Evolutionary conservation across 2,888 invertebrate species (phyloP), one percentile per base, ranked within the genome.

Genomic region (Muscina levida): DNA sequence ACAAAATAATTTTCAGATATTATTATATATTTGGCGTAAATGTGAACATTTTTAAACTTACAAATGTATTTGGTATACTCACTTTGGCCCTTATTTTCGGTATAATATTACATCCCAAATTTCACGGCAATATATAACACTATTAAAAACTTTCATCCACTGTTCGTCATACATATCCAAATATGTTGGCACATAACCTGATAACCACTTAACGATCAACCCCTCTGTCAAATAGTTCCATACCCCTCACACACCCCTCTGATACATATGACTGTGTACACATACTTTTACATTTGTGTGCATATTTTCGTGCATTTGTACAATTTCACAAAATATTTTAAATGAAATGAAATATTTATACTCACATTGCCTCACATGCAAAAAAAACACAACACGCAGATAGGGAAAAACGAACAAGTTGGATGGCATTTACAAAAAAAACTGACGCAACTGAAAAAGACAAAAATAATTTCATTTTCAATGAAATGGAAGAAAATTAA

Each of bases 401-500:
- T n/a, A n/a, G n/a, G n/a, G n/a, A n/a, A n/a, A n/a, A n/a, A n/a
- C n/a, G n/a, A 3, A 31, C 31, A 5, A 31, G 31, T 31, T 5
- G 3, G 31, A 31, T 31, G 31, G 31, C 31, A 31, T 17, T 5
- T 17, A 48, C 2, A 19, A 46, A 56, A 57, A 13, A 57, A 57
- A 31, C 3, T 31, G 31, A 8, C 8, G 15, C 11, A 19, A 1
- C 17, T 37, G 39, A 59, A 37, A 59, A 39, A 39, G 59, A 39
- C 66, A 71, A 72, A 80, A 80, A 76, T 80, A 80, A 77, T 77
- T 77, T 66, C 70, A 80, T 80, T 79, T 80, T 77, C 73, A 73
- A 67, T 77, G 66, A 57, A 70, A 73, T 71, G 24, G 39, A 73
- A 66, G 66, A 66, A 80, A 77, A 77, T 77, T 77, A 77, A 80